phyloP scores from a whole-genome alignment of 2,888 invertebrate species.

The Hemicrepidius hirtus region DNA sequence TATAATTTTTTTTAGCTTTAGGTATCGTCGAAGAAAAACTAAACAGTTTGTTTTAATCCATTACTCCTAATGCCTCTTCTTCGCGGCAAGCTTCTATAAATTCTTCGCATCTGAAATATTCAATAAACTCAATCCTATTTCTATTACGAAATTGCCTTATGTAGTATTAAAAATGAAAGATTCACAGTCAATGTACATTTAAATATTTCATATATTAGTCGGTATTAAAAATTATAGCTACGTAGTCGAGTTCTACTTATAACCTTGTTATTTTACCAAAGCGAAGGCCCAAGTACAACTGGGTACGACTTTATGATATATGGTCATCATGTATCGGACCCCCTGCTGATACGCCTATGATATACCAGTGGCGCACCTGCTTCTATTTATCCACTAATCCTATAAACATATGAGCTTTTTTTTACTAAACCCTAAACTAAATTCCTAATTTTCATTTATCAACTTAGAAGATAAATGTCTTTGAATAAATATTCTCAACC shows the following conservation, averaged over 20 bases:
- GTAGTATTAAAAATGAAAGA: background rate
- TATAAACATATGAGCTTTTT: background rate
- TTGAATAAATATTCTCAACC: background rate
- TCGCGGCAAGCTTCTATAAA: no score
- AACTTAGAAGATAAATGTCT: background rate
- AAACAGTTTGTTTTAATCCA: no score
- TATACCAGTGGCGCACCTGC: slow-evolving; percentile 30
- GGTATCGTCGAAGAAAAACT: no score
- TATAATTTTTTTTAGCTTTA: no score
- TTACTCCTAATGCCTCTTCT: no score
- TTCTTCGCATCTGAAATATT: no score
- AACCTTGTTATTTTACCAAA: slow-evolving; percentile 30
- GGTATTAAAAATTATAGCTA: slow-evolving; percentile 22
- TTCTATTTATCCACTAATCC: slow-evolving; percentile 19
- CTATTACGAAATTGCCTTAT: no score
- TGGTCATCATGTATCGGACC: slow-evolving; percentile 27
- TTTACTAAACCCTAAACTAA: background rate
- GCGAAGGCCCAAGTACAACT: slow-evolving; percentile 30
- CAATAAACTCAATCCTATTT: no score
- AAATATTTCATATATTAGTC: slow-evolving; percentile 27
- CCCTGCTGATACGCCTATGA: slow-evolving; percentile 27
- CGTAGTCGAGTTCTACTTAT: slow-evolving; percentile 25
- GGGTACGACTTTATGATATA: slow-evolving; percentile 30
- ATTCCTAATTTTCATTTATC: slow-evolving; percentile 18
- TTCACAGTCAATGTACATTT: slow-evolving; percentile 12